These are phyloP conservation scores for Silvanus unidentatus DNA, from an alignment of 2,888 invertebrate species.

Conservation along the genomic window DNA sequence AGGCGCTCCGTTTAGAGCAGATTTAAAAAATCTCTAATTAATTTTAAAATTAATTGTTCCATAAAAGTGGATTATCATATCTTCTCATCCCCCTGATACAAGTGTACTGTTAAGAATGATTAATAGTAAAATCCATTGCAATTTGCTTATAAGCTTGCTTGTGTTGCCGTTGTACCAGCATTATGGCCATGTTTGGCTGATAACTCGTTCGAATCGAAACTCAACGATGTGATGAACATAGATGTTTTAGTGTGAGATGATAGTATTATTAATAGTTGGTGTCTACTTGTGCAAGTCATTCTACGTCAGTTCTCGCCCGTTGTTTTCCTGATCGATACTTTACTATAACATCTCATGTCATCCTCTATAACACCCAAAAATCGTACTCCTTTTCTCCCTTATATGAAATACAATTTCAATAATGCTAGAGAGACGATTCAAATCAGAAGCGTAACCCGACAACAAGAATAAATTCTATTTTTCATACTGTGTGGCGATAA, in stretches of 20 bases:
- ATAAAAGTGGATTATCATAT: slow-evolving; percentile 19
- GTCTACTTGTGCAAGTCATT: slow-evolving; percentile 46
- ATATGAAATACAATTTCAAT: no score
- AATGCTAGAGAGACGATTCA: no score
- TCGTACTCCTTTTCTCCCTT: background rate
- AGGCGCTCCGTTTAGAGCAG: background rate
- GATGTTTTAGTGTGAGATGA: slow-evolving; percentile 40
- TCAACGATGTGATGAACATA: slow-evolving; percentile 37
- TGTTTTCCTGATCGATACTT: slow-evolving; percentile 44
- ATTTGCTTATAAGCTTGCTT: slow-evolving; percentile 24
- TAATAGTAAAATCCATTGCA: slow-evolving; percentile 26
- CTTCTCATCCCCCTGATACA: slow-evolving; percentile 16
- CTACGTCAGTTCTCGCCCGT: slow-evolving; percentile 44
- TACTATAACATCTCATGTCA: slow-evolving; percentile 44
- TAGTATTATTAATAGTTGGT: slow-evolving; percentile 47
- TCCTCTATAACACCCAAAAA: slow-evolving; percentile 16
- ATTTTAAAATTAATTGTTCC: slow-evolving; percentile 16
- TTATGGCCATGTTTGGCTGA: slow-evolving; percentile 17
- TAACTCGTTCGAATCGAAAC: slow-evolving; percentile 35
- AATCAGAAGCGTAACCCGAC: no score
- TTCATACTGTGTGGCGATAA: no score
- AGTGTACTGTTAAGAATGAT: slow-evolving; percentile 23
- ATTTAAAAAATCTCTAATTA: slow-evolving; percentile 10
- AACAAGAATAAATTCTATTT: no score
- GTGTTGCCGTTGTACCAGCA: slow-evolving; percentile 19